Base-by-base conservation (phyloP, 2,797 vertebrate species). In the Rhabdomys pumilio region DNA sequence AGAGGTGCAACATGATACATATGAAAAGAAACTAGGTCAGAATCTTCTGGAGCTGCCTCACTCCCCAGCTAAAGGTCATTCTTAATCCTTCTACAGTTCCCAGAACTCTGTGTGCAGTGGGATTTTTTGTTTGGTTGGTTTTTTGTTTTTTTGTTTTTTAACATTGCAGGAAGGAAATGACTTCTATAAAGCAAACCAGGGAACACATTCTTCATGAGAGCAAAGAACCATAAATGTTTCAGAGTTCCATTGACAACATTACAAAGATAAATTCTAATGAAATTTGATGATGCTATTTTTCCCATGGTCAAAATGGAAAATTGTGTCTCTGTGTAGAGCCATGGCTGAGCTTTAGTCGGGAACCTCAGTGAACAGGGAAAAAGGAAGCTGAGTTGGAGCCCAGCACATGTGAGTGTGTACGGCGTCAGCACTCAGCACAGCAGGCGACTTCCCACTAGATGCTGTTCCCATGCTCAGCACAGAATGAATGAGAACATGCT, bases 21-120 rank as follows among this genome's bases (percentile, higher is more conserved):
- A 12, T 65, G 69, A 72, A 94, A 94, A 92, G 96, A 97, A 97
- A 98, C 95, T 72, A 97, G 96, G 96, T 97, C 97, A 96, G 86
- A 67, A n/a, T 93, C 91, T 47, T 85, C 57, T 31, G 13, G 79
- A 93, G 92, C 89, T 31, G 69, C 88, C 72, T 38, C 67, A 31
- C 87, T 98, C 89, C 85, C 79, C 89, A 94, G 93, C 57, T 92
- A 94, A 97, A 98, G 97, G 96, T 98, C 96, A 97, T 86, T 84
- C 84, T 92, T 96, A 97, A 95, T 97, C 96, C 97, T 72, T 26
- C 63, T 10, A n/a, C 61, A 63, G 93, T 76, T 94, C 86, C 81
- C 89, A n/a, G 77, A 92, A 79, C 7, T 0, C 44, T 3, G 7
- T 91, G 96, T 91, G n/a, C 86, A 80, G 26, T 75, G 76, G 14